Evolutionary conservation across 92 coral and sea anemone species (phyloP).

Genomic region (Porites rus): DNA sequence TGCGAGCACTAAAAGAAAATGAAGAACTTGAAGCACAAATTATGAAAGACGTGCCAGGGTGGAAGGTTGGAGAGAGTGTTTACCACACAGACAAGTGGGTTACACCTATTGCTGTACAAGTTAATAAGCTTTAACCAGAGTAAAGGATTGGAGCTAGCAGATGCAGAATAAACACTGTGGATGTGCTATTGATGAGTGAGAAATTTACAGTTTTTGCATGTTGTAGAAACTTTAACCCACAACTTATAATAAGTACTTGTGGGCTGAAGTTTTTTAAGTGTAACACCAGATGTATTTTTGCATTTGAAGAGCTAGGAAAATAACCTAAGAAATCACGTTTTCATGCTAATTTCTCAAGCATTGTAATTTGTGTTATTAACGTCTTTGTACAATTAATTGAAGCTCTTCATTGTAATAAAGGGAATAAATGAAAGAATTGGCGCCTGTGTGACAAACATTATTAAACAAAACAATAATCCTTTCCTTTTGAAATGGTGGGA

Average conservation of each 20-base stretch:
- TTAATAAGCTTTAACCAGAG: slow-evolving; percentile 67
- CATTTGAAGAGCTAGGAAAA: background rate
- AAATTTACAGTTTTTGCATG: background rate
- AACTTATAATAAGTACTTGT: background rate
- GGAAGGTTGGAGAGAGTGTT: slow-evolving; percentile 96
- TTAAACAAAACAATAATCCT: too few relatives aligned
- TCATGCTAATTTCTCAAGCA: background rate
- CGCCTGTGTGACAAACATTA: too few relatives aligned
- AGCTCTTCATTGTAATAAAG: too few relatives aligned
- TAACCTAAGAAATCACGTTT: background rate
- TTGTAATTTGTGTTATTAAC: background rate
- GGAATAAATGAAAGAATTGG: too few relatives aligned
- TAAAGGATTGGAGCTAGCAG: background rate
- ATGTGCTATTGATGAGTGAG: background rate
- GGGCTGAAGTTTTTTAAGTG: background rate
- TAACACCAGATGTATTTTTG: background rate
- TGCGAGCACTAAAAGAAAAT: slow-evolving; percentile 88
- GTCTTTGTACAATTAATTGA: background rate
- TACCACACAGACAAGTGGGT: slow-evolving; percentile 96
- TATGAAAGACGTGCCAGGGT: slow-evolving; percentile 97
- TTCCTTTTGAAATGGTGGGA: too few relatives aligned
- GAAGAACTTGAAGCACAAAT: slow-evolving; percentile 89
- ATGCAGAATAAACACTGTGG: background rate
- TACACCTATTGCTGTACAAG: slow-evolving; percentile 90
- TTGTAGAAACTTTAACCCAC: background rate